Percentiles rank a stretch among this genome's conserved stretches.
Conservation (phyloP, 37 sponge, comb jelly and placozoan species). For the Haliclona indistincta region DNA sequence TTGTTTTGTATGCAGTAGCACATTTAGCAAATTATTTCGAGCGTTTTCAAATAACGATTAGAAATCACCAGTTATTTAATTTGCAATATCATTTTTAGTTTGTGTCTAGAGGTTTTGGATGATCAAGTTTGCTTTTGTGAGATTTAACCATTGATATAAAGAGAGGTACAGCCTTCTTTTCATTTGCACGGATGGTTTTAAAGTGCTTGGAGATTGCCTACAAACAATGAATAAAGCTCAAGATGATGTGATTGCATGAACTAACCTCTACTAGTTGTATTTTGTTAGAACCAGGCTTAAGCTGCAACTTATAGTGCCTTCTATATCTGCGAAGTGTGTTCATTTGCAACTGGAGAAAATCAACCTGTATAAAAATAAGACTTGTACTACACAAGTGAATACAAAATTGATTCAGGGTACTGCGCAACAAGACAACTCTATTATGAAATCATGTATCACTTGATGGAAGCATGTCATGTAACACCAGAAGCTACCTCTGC, state of each 20-base stretch:
- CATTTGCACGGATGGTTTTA: conserved; percentile 69
- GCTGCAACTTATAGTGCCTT: conserved; percentile 84
- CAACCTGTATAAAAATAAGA: conserved; percentile 56
- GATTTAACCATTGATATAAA: conserved; percentile 94
- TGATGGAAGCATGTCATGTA: not conserved
- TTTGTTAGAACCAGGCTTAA: conserved; percentile 85
- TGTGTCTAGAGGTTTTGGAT: conserved; percentile 71
- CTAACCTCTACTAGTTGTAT: conserved; percentile 88
- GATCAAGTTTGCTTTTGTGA: conserved; percentile 93
- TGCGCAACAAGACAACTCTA: not conserved
- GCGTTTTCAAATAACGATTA: too few relatives aligned
- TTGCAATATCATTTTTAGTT: not conserved
- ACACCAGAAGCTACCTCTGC: conserved; percentile 47
- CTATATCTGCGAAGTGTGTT: conserved; percentile 90
- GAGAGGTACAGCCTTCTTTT: conserved; percentile 81
- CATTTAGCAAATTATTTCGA: too few relatives aligned
- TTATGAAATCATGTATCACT: not conserved
- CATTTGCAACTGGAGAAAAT: conserved; percentile 87
- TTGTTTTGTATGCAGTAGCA: too few relatives aligned
- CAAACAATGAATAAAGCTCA: conserved; percentile 12
- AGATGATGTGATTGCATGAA: not conserved
- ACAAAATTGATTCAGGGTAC: not conserved
- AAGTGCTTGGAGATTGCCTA: conserved; percentile 83
- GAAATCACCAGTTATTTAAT: not conserved
- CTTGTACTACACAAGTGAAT: not conserved